A percentile compares a stretch with the other conserved stretches of the same genome.
These are phyloP conservation scores for Perca schrenkii DNA, from an alignment of 2,113 vertebrate genomes.

Conservation along the genomic window DNA sequence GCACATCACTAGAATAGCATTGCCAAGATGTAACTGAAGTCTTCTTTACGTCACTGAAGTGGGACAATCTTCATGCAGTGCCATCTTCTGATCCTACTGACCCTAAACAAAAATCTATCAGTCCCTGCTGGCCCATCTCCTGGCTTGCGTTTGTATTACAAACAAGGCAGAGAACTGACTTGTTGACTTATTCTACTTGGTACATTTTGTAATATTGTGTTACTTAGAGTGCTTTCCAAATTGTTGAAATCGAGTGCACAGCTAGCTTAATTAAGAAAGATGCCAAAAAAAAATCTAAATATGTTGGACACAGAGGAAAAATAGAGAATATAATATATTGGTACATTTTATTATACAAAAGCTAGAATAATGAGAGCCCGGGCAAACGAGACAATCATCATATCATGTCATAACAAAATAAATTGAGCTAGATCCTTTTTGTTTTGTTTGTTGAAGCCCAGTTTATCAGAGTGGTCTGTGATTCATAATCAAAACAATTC, in stretches of 20 bases:
- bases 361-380: neutral
- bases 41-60: neutral
- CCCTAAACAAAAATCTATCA: neutral
- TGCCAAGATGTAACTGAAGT: constrained; percentile 16
- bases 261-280: neutral
- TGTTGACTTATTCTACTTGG: constrained; percentile 4
- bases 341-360: neutral
- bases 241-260: neutral
- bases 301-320: neutral
- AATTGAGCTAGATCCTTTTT: neutral
- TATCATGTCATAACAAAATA: neutral
- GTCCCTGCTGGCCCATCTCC: neutral
- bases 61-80: neutral
- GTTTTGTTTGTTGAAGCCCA: neutral
- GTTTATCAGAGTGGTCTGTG: neutral
- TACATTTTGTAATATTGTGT: constrained; percentile 2
- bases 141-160: constrained; percentile 30
- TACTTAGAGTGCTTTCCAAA: neutral
- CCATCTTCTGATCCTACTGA: neutral
- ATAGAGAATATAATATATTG: neutral
- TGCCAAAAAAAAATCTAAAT: neutral
- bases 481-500: neutral
- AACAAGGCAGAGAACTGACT: constrained; percentile 20
- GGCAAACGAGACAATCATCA: neutral
- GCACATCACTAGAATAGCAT: neutral